Base-by-base conservation (phyloP, 2,888 invertebrate genomes). In the Macropis europaea region DNA sequence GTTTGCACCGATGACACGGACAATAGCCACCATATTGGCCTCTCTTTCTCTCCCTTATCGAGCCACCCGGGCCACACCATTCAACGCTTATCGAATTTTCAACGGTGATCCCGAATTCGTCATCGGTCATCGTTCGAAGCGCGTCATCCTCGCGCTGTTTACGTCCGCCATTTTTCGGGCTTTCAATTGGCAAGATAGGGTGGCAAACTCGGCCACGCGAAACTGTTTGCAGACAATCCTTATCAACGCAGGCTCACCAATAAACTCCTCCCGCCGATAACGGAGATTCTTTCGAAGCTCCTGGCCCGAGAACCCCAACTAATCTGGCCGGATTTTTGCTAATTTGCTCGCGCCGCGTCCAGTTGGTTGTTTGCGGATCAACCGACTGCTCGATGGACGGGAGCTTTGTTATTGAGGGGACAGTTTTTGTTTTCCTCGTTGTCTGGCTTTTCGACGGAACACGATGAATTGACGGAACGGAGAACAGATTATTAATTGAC, bases 201-300 rank as follows among this genome's bases (percentile, higher is more conserved):
- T 42, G 26, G 24, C n/a, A 1, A 57, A 47, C n/a, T 47, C 47
- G 15, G 7, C n/a, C 56, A 30, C n/a, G 6, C 26, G 26, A 19
- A 6, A 1, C 54, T 36, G 28, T n/a, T 56, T 22, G 28, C 15
- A 3, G 26, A 15, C 26, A 34, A 54, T 36, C 30, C 17, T 42
- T 45, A 45, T 45, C 43, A 17, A 36, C 36, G 17, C 13, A 1
- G 0, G 3, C 19, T 26, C 7, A n/a, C 3, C 36, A 17, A 45
- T 45, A 56, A 45, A 45, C 17, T 30, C 22, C 47, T 15, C 15
- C 15, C 45, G n/a, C 22, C 15, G 45, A 54, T 54, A 53, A 54
- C n/a, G 13, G 9, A n/a, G 24, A 43, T 19, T 34, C 34, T 26
- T 53, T 34, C 53, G 32, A 62, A 30, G 56, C 38, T 28, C n/a